Percentiles rank a stretch among this genome's conserved stretches.
Conservation (phyloP, 2,113 vertebrate species). For the Oncorhynchus nerka region DNA sequence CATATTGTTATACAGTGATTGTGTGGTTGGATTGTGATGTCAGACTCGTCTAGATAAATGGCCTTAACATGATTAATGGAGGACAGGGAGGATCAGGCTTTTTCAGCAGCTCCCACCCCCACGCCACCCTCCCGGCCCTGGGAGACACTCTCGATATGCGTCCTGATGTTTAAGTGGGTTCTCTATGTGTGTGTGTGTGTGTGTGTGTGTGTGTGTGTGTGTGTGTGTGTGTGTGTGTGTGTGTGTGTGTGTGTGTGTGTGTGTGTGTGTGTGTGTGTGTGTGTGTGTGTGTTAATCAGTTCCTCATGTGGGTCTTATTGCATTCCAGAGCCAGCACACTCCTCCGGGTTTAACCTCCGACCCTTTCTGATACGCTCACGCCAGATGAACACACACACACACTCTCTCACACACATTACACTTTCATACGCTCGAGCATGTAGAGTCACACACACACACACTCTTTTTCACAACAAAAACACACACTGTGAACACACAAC, state of each 20-base stretch:
- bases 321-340: constrained; percentile 7
- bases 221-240: not conserved
- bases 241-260: not conserved
- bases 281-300: constrained; percentile 13
- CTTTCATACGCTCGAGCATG: not conserved
- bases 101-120: too few relatives aligned
- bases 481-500: not conserved
- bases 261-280: constrained; percentile 1
- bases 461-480: too few relatives aligned
- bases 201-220: not conserved
- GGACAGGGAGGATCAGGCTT: too few relatives aligned
- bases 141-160: too few relatives aligned
- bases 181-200: not conserved
- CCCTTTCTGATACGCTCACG: not conserved
- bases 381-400: constrained; percentile 4
- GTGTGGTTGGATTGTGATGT: too few relatives aligned
- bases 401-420: not conserved
- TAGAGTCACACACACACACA: not conserved
- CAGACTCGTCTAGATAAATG: too few relatives aligned
- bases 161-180: not conserved
- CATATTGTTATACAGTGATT: too few relatives aligned
- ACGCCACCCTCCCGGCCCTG: too few relatives aligned
- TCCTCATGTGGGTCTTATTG: constrained; percentile 13
- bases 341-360: constrained; percentile 9
- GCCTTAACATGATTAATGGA: too few relatives aligned